These are phyloP conservation scores for Caranx ignobilis DNA, from an alignment of 2,113 vertebrate genomes.

Conservation along the genomic window DNA sequence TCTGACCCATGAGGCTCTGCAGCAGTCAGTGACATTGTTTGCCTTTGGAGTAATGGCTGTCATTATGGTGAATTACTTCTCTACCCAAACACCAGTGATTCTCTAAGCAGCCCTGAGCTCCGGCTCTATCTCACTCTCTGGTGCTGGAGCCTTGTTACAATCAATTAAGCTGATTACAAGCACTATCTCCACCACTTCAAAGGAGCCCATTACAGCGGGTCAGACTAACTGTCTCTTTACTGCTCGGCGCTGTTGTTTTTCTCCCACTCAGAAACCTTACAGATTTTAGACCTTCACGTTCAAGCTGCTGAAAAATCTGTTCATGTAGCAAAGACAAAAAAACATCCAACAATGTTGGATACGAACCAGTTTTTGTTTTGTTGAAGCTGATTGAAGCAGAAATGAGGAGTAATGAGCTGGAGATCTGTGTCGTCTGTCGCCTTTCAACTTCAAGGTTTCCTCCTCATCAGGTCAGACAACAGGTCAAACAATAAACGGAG, in stretches of 20 bases:
- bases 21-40: slow-evolving; percentile 78
- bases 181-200: slow-evolving; percentile 81
- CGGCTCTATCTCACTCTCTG: slow-evolving; percentile 63
- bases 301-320: slow-evolving; percentile 44
- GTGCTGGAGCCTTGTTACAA: slow-evolving; percentile 81
- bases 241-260: slow-evolving; percentile 67
- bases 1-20: slow-evolving; percentile 51
- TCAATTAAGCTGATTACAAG: slow-evolving; percentile 84
- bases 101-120: slow-evolving; percentile 56
- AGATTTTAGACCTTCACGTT: slow-evolving; percentile 11
- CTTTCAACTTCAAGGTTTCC: slow-evolving; percentile 64
- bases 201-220: slow-evolving; percentile 71
- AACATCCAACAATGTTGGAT: not conserved
- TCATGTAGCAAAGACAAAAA: slow-evolving; percentile 8
- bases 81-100: slow-evolving; percentile 76
- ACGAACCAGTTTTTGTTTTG: slow-evolving; percentile 4
- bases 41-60: slow-evolving; percentile 80
- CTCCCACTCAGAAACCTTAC: slow-evolving; percentile 5
- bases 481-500: slow-evolving; percentile 76
- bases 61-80: slow-evolving; percentile 82
- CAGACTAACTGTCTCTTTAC: slow-evolving; percentile 78
- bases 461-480: slow-evolving; percentile 64
- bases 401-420: slow-evolving; percentile 52
- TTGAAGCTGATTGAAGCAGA: slow-evolving; percentile 47
- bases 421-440: slow-evolving; percentile 57